Conservation (phyloP, 2,113 vertebrate genomes). For the Gila orcuttii region DNA sequence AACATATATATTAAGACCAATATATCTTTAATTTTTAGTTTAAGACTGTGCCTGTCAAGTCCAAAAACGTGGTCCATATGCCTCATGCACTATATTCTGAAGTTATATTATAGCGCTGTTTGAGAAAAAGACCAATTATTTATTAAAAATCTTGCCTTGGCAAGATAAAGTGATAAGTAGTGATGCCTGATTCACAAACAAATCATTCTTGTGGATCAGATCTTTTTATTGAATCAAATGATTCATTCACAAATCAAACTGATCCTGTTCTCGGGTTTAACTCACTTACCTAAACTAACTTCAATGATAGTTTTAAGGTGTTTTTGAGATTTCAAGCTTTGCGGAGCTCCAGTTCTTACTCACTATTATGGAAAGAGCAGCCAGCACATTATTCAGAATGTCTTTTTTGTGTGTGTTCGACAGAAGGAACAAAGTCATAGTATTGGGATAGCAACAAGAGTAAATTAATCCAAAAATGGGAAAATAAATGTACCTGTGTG, state of each 20-base stretch:
- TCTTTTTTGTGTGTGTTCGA: background rate
- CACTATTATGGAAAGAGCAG: background rate
- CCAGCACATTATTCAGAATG: background rate
- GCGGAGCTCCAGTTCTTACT: background rate
- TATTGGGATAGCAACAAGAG: background rate
- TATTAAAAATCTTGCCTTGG: background rate
- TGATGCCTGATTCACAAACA: background rate
- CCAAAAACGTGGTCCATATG: no score
- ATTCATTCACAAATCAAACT: background rate
- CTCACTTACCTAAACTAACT: background rate
- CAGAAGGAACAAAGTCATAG: background rate
- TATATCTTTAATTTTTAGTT: no score
- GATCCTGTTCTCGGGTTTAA: background rate
- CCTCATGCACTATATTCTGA: background rate
- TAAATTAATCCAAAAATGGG: background rate
- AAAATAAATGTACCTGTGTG: constrained; percentile 1
- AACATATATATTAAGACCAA: no score
- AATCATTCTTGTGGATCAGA: background rate
- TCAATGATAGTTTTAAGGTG: background rate
- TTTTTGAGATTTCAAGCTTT: background rate
- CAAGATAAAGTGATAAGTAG: background rate
- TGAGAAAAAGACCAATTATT: background rate
- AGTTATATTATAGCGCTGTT: background rate
- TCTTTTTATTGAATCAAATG: background rate
- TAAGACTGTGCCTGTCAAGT: no score